A percentile compares a stretch with the other conserved stretches of the same genome.
Evolutionary conservation across 1,140 invertebrate species (phyloP).

Genomic region (Bilobella aurantiaca): DNA sequence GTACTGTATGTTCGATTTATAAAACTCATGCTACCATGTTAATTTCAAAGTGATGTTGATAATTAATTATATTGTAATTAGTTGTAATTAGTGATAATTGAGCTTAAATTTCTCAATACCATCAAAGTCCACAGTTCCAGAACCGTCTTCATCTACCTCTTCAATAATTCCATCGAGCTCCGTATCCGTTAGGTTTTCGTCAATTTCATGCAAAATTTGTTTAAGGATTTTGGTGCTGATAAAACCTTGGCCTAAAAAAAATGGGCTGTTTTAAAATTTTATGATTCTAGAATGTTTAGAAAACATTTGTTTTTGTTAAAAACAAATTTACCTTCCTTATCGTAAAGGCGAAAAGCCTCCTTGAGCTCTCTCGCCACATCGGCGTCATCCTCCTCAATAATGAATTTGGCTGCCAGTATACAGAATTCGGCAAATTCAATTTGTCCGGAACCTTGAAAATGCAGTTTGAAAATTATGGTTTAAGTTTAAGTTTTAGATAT

Average conservation of each 20-base stretch:
- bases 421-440: slow-evolving; percentile 50
- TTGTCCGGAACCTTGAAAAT: slow-evolving; percentile 44
- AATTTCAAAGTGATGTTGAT: no score
- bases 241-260: slow-evolving; percentile 13
- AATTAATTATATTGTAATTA: no score
- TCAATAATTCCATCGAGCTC: slow-evolving; percentile 48
- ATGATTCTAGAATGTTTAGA: no score
- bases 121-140: slow-evolving; percentile 63
- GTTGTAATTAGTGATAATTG: no score
- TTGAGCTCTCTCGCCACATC: slow-evolving; percentile 64
- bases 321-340: slow-evolving; percentile 52
- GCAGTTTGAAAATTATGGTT: not conserved
- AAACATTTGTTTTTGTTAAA: no score
- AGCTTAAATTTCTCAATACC: slow-evolving; percentile 44
- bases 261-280: no score
- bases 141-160: slow-evolving; percentile 47
- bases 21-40: no score
- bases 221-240: slow-evolving; percentile 38
- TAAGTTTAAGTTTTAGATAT: not conserved
- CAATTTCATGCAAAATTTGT: slow-evolving; percentile 46
- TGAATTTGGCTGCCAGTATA: slow-evolving; percentile 44
- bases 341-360: slow-evolving; percentile 62
- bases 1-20: no score
- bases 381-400: slow-evolving; percentile 59
- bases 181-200: slow-evolving; percentile 46